Percentiles rank a stretch among this genome's conserved stretches.
Conservation (phyloP, 2,888 invertebrate genomes). For the Ecliptopera silaceata region DNA sequence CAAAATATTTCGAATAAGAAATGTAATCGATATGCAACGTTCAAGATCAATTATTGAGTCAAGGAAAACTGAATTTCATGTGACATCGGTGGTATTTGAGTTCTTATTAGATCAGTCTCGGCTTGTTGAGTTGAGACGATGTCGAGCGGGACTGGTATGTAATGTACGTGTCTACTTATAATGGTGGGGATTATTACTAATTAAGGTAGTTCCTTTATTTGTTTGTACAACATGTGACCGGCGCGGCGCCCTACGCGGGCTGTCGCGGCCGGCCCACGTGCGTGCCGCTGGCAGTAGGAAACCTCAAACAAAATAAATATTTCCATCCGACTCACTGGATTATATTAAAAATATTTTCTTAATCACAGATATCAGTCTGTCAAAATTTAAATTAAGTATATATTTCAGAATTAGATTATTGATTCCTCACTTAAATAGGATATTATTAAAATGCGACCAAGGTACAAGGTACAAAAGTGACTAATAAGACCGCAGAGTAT, state of each 20-base stretch:
- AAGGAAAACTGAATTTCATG: slow-evolving; percentile 63
- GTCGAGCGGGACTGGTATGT: slow-evolving; percentile 50
- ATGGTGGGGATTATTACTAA: slow-evolving; percentile 64
- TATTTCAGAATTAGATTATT: slow-evolving; percentile 82
- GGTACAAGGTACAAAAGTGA: slow-evolving; percentile 83
- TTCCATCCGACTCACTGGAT: slow-evolving; percentile 82
- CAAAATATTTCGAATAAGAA: slow-evolving; percentile 78
- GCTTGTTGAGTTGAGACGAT: slow-evolving; percentile 51
- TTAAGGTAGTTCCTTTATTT: slow-evolving; percentile 64
- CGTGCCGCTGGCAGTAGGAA: slow-evolving; percentile 78
- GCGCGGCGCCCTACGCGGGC: too few relatives aligned
- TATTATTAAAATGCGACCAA: slow-evolving; percentile 78
- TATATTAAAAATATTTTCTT: slow-evolving; percentile 83
- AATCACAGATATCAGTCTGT: slow-evolving; percentile 84
- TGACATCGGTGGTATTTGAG: slow-evolving; percentile 78
- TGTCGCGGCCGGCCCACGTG: too few relatives aligned
- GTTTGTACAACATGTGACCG: slow-evolving; percentile 59
- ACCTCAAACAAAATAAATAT: slow-evolving; percentile 81
- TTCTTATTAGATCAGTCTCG: slow-evolving; percentile 66
- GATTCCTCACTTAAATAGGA: slow-evolving; percentile 75
- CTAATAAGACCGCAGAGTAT: slow-evolving; percentile 80
- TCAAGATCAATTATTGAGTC: slow-evolving; percentile 67
- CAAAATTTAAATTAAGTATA: slow-evolving; percentile 84
- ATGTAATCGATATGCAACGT: slow-evolving; percentile 83
- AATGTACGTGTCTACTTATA: slow-evolving; percentile 33